phyloP scores from a whole-genome alignment of 2,888 invertebrate genomes.

The Cepaea hortensis region DNA sequence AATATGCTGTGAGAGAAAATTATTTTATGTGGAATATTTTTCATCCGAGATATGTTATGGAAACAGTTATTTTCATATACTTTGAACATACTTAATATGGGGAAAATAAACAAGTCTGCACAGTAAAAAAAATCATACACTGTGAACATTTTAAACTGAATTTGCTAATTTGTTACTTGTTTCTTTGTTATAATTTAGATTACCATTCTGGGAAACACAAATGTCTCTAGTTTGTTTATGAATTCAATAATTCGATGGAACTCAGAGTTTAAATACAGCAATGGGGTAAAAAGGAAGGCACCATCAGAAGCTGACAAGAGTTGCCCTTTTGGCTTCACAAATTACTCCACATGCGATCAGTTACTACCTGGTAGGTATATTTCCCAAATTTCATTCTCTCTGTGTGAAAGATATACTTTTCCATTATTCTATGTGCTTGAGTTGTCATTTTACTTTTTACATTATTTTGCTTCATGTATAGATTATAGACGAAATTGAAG shows the following conservation, averaged over 20 bases:
- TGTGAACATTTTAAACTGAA: not conserved
- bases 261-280: slow-evolving; percentile 56
- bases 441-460: not conserved
- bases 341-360: slow-evolving; percentile 2
- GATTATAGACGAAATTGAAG: no score
- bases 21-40: no score
- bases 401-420: not conserved
- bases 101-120: not conserved
- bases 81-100: no score
- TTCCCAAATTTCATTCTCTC: not conserved
- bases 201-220: slow-evolving; percentile 48
- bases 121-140: not conserved
- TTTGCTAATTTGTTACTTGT: not conserved
- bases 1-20: no score
- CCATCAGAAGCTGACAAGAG: slow-evolving; percentile 49
- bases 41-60: no score
- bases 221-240: slow-evolving; percentile 42
- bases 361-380: slow-evolving; percentile 15
- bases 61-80: no score
- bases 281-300: slow-evolving; percentile 48
- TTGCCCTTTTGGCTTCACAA: slow-evolving; percentile 48
- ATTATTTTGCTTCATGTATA: no score
- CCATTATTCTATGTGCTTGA: not conserved
- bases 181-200: slow-evolving; percentile 31
- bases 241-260: slow-evolving; percentile 59